These are phyloP conservation scores for Hymenochirus boettgeri DNA, from an alignment of 2,113 vertebrate species.

Conservation along the genomic window DNA sequence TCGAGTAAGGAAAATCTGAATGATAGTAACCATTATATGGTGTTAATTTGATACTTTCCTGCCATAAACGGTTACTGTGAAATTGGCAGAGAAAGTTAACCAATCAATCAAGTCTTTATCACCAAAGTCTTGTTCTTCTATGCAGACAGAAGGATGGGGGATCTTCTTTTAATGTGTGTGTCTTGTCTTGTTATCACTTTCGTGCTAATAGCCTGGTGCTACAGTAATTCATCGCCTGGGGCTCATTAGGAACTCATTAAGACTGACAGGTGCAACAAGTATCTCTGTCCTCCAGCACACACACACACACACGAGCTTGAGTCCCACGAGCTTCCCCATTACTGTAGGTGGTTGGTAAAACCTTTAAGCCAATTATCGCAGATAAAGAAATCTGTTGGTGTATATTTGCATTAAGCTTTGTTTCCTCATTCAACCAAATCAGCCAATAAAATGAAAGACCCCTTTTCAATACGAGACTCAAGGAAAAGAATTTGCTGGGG, in stretches of 20 bases:
- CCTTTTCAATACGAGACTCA: neutral
- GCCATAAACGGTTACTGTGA: no score
- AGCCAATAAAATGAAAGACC: constrained; percentile 1
- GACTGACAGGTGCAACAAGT: constrained; percentile 37
- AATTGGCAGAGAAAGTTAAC: neutral
- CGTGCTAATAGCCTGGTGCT: constrained; percentile 29
- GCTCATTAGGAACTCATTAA: constrained; percentile 43
- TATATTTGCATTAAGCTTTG: neutral
- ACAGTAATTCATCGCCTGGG: constrained; percentile 11
- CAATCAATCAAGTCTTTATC: no score
- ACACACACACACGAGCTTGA: neutral
- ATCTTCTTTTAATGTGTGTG: neutral
- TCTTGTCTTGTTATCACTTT: constrained; percentile 15
- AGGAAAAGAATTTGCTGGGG: neutral
- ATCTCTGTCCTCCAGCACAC: constrained; percentile 2
- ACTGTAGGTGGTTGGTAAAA: constrained; percentile 32
- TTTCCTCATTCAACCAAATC: neutral
- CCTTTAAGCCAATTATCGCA: constrained; percentile 35
- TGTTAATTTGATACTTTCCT: no score
- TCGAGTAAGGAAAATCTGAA: no score
- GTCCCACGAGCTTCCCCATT: neutral
- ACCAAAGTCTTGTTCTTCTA: neutral
- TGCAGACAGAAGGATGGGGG: neutral
- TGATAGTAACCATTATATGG: no score
- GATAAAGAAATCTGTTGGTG: constrained; percentile 17